Percentiles rank a stretch among this genome's conserved stretches.
Conservation (phyloP, 2,113 vertebrate species). For the Ceyx cyanopectus region DNA sequence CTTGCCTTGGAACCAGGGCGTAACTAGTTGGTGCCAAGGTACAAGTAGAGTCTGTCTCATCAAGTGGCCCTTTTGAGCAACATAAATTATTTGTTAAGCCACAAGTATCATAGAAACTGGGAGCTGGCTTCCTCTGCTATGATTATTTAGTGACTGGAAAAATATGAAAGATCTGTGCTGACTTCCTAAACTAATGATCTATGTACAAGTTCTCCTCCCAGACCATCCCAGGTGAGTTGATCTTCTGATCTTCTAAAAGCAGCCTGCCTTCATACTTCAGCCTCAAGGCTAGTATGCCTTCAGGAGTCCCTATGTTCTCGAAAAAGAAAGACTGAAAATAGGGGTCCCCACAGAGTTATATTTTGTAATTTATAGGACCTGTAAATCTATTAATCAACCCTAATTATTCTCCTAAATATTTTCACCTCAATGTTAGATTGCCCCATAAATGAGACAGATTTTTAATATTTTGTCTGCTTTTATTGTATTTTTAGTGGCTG, state of each 20-base stretch:
- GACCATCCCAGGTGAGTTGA: fast-evolving
- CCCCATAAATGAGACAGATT: not conserved
- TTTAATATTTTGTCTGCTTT: constrained; percentile 29
- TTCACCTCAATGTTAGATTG: not conserved
- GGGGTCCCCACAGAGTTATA: not conserved
- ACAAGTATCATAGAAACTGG: not conserved
- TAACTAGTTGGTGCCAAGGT: not conserved
- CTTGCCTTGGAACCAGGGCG: not conserved
- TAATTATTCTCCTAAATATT: constrained; percentile 20
- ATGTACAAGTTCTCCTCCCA: not conserved
- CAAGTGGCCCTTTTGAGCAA: not conserved
- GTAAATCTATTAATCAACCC: not conserved
- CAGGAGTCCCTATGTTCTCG: not conserved
- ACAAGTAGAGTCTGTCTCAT: not conserved
- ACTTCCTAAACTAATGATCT: not conserved
- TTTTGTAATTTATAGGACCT: not conserved
- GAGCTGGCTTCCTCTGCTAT: not conserved
- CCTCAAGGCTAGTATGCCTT: not conserved
- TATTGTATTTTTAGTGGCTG: constrained; percentile 11
- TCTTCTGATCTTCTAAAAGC: not conserved
- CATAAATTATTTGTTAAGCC: not conserved
- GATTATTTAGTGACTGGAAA: not conserved
- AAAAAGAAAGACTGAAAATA: not conserved
- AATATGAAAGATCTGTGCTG: not conserved
- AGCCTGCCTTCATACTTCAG: not conserved